Evolutionary conservation across 2,888 invertebrate species (phyloP).

Genomic region (Lamproptera curius): DNA sequence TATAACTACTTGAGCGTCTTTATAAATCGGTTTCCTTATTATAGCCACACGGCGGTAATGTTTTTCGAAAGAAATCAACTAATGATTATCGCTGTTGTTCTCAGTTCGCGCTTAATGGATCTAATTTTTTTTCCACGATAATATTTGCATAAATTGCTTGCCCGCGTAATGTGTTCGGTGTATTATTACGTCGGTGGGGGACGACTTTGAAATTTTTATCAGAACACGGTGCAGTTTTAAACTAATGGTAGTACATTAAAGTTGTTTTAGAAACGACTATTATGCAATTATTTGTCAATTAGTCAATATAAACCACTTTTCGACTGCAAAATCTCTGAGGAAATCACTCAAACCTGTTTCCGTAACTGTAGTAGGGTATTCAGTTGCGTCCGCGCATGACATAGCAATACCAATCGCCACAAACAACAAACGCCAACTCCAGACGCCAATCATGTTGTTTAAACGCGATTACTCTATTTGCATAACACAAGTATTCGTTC

Average conservation of each 20-base stretch:
- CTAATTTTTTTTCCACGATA: neutral
- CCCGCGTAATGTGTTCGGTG: neutral
- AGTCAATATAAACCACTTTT: neutral
- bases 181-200: constrained; percentile 19
- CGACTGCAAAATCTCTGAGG: constrained; percentile 32
- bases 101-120: neutral
- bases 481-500: constrained; percentile 30
- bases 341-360: constrained; percentile 52
- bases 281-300: no score
- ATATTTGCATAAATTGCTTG: constrained; percentile 1
- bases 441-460: constrained; percentile 46
- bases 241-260: no score
- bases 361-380: constrained; percentile 25
- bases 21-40: constrained; percentile 1
- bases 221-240: no score
- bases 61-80: neutral
- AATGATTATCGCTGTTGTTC: neutral
- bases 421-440: constrained; percentile 39
- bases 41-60: neutral
- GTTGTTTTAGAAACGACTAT: no score
- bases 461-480: constrained; percentile 34
- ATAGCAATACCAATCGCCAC: constrained; percentile 40
- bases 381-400: constrained; percentile 33
- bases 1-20: neutral
- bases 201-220: constrained; percentile 36